Conservation (phyloP, 2,888 invertebrate species). For the Hypomecis punctinalis region DNA sequence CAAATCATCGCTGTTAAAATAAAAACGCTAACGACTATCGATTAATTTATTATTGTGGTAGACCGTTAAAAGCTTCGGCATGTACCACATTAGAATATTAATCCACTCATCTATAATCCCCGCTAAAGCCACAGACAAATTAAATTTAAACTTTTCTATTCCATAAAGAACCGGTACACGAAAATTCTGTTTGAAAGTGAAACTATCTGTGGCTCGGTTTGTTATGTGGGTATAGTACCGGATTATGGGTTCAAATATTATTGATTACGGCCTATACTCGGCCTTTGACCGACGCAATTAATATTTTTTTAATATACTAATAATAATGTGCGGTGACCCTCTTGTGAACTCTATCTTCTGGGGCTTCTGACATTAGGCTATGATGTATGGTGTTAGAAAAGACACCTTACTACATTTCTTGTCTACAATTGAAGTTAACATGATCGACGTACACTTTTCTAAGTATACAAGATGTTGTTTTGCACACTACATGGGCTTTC, state of each 20-base stretch:
- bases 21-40: conserved; percentile 1
- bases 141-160: conserved; percentile 19
- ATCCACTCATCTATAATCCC: conserved; percentile 12
- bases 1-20: conserved; percentile 1
- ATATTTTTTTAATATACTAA: conserved; percentile 33
- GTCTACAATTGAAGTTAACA: too few relatives aligned
- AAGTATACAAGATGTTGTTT: too few relatives aligned
- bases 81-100: conserved; percentile 23
- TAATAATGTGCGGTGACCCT: conserved; percentile 31
- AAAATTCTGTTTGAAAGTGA: conserved; percentile 34
- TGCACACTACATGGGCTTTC: too few relatives aligned
- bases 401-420: too few relatives aligned
- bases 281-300: conserved; percentile 36
- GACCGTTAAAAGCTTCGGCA: conserved; percentile 19
- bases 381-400: too few relatives aligned
- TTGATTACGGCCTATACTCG: conserved; percentile 31
- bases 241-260: conserved; percentile 22
- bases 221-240: conserved; percentile 26
- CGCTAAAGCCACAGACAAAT: conserved; percentile 23
- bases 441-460: too few relatives aligned
- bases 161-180: conserved; percentile 24
- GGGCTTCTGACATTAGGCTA: conserved; percentile 15
- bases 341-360: conserved; percentile 31
- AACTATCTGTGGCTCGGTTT: conserved; percentile 27
- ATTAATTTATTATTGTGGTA: conserved; percentile 25